phyloP scores from a whole-genome alignment of 2,113 vertebrate genomes.

The Sclerurus mexicanus region DNA sequence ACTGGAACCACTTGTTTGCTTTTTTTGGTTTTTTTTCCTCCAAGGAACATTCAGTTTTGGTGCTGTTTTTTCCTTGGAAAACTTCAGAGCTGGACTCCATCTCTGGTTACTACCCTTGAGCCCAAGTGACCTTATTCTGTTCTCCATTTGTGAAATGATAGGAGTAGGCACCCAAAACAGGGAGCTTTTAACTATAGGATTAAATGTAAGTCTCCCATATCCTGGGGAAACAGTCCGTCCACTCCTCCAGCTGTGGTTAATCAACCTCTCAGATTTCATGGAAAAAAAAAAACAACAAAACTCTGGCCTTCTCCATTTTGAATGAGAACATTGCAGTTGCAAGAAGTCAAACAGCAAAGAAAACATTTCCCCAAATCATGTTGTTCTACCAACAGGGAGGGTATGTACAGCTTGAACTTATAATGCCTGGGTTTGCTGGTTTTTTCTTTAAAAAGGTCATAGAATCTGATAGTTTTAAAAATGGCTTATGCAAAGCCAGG shows the following conservation, averaged over 20 bases:
- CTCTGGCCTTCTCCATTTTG: background rate
- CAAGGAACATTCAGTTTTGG: background rate
- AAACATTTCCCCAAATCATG: background rate
- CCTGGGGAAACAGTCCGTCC: background rate
- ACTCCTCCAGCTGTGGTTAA: background rate
- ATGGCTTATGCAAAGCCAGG: background rate
- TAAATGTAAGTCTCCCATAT: background rate
- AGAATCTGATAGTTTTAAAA: background rate
- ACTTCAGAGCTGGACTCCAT: background rate
- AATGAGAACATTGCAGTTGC: background rate
- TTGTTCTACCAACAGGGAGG: background rate
- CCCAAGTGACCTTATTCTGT: background rate
- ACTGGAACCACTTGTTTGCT: background rate
- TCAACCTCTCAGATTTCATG: background rate
- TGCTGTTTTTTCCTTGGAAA: background rate
- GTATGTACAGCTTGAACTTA: background rate
- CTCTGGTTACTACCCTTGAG: background rate
- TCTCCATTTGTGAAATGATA: background rate
- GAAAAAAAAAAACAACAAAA: background rate
- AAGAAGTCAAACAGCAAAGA: slow-evolving; percentile 24
- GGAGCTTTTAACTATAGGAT: background rate
- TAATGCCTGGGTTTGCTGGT: background rate
- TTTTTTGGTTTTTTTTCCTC: background rate
- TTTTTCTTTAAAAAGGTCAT: background rate
- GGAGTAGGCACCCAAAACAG: background rate